phyloP scores from a whole-genome alignment of 2,113 vertebrate genomes.

The Damaliscus lunatus region DNA sequence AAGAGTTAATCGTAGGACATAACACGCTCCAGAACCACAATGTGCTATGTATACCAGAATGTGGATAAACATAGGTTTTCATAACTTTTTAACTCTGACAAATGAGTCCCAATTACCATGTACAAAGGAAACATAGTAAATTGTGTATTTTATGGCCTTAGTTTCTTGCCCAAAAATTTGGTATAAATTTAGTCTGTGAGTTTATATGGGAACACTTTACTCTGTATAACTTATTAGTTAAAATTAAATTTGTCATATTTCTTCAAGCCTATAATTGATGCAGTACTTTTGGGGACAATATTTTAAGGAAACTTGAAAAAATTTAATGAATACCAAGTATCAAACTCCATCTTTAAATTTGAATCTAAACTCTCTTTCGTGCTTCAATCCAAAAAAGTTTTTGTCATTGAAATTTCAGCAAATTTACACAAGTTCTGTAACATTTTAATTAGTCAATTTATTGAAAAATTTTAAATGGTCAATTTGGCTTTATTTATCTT shows the following conservation, averaged over 20 bases:
- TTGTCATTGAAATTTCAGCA: not conserved
- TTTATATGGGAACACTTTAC: not conserved
- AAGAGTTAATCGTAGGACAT: not conserved
- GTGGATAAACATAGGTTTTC: conserved; percentile 25
- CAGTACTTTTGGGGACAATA: not conserved
- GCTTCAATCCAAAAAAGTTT: rapidly evolving
- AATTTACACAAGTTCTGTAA: not conserved
- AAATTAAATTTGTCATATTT: not conserved
- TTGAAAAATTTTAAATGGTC: not conserved
- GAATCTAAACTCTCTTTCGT: not conserved
- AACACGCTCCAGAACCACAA: conserved; percentile 26
- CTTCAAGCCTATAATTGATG: not conserved
- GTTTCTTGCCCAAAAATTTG: not conserved
- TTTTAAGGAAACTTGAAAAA: not conserved
- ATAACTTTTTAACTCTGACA: conserved; percentile 15
- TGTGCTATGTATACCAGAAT: not conserved
- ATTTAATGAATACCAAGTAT: not conserved
- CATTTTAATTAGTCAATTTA: not conserved
- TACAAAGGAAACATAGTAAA: not conserved
- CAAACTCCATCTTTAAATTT: not conserved
- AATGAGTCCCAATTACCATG: not conserved
- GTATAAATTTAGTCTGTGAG: not conserved
- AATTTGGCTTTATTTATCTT: not conserved
- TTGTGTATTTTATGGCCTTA: not conserved
- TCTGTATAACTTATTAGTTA: not conserved